phyloP scores from a whole-genome alignment of 2,888 invertebrate genomes.

The Machimus atricapillus region DNA sequence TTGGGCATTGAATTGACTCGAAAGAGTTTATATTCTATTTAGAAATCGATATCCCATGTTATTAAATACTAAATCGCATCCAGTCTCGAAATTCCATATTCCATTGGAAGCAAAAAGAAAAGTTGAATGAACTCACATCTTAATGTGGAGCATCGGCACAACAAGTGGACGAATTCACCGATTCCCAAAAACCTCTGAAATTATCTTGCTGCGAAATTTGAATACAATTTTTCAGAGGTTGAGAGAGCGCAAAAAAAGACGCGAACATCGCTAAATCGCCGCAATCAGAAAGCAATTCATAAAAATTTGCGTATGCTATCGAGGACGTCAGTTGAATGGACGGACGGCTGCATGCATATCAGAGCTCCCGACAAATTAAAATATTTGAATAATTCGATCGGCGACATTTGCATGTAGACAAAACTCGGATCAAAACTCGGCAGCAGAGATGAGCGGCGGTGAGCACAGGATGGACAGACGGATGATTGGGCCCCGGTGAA shows the following conservation, averaged over 20 bases:
- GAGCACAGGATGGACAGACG: neutral
- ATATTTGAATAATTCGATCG: conserved; percentile 38
- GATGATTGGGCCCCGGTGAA: neutral
- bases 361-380: conserved; percentile 38
- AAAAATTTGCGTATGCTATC: conserved; percentile 40
- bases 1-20: too few species aligned
- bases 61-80: too few species aligned
- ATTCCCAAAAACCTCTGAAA: neutral
- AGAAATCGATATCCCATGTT: too few species aligned
- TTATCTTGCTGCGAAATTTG: conserved; percentile 9
- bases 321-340: neutral
- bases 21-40: too few species aligned
- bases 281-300: conserved; percentile 41
- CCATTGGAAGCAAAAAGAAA: neutral
- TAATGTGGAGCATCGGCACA: neutral
- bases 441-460: neutral
- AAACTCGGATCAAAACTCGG: conserved; percentile 21
- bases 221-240: conserved; percentile 35
- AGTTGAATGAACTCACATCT: neutral
- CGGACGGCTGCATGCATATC: conserved; percentile 11
- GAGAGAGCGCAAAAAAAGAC: neutral
- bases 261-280: conserved; percentile 10
- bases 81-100: neutral
- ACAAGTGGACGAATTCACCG: neutral
- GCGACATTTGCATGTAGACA: conserved; percentile 32